Evolutionary conservation across 1,140 invertebrate genomes (phyloP), one percentile per base, ranked within the genome.

Genomic region (Leptopilina boulardi): DNA sequence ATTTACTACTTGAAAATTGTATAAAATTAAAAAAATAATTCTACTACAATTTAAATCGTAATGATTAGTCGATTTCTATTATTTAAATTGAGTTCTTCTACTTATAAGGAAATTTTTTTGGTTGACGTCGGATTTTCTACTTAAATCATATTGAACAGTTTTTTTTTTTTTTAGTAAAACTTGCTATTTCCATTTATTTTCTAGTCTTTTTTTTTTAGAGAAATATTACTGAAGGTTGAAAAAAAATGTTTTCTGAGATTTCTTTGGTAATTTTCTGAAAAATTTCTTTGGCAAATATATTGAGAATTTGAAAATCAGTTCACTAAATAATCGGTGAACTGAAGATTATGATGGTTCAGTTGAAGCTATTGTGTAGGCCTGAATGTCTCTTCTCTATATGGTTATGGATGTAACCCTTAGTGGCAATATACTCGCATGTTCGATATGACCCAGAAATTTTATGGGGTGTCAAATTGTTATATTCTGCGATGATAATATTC

Each of bases 401-500:
- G 85, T 73, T 82, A 80, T 88, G 83, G 86, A 85, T 88, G 87
- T 89, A 86, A 89, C 89, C 86, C 84, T 89, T 89, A 90, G 85
- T 89, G 87, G 84, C 88, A 88, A 90, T 89, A 89, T 89, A 85
- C 81, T 82, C 71, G 84, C 78, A 79, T 77, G 77, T 77, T 13
- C 21, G 78, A 80, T 82, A 80, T 83, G 80, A 83, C 80, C 23
- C 15, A 8, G 56, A 59, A 26, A 59, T 9, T 59, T 59, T 59
- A 59, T 59, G 11, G 56, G 19, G 10, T 26, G 56, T 13, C 21
- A 13, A 59, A 5, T 10, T 2, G 19, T 56, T 23, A 6, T 10
- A n/a, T n/a, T n/a, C n/a, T 56, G 8, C 21, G 21, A 56, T 13
- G 21, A n/a, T 21, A 26, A 59, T 59, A 59, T 26, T 23, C 56